phyloP scores from a whole-genome alignment of 2,113 vertebrate species.

The Gymnarchus niloticus region DNA sequence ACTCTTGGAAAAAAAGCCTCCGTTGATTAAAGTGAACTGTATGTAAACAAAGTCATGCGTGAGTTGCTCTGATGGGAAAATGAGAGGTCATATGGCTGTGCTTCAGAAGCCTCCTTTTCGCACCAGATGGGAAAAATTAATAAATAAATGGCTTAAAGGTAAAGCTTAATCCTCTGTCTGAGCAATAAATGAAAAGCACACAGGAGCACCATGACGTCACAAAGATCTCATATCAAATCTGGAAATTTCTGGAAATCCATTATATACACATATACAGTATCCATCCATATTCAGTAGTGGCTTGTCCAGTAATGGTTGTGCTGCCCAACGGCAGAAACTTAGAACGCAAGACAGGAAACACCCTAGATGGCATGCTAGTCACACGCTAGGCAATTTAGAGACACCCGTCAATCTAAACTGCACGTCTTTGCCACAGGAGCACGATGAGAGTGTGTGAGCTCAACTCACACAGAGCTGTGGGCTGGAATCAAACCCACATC shows the following conservation, averaged over 20 bases:
- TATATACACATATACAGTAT: not conserved
- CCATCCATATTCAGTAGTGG: not conserved
- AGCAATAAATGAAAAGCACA: conserved; percentile 5
- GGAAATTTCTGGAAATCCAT: not conserved
- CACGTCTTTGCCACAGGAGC: too few relatives aligned
- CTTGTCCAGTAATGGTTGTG: not conserved
- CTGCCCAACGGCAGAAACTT: not conserved
- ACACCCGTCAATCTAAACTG: not conserved
- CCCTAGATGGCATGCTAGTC: not conserved
- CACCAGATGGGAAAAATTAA: conserved; percentile 55
- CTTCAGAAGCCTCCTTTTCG: conserved; percentile 34
- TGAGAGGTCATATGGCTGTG: conserved; percentile 46
- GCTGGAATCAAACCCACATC: not conserved
- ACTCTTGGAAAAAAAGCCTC: not conserved
- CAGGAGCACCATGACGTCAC: not conserved
- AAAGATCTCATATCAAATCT: not conserved
- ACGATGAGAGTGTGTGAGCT: not conserved
- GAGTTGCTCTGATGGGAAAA: conserved; percentile 39
- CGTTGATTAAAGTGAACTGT: conserved; percentile 11
- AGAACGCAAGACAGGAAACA: not conserved
- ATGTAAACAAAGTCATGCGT: conserved; percentile 17
- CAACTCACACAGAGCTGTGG: not conserved
- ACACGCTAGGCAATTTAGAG: not conserved
- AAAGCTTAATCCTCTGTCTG: conserved; percentile 42
- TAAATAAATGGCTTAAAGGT: conserved; percentile 52